These are phyloP conservation scores for Zosterops lateralis DNA, from an alignment of 2,113 vertebrate species.

Conservation along the genomic window DNA sequence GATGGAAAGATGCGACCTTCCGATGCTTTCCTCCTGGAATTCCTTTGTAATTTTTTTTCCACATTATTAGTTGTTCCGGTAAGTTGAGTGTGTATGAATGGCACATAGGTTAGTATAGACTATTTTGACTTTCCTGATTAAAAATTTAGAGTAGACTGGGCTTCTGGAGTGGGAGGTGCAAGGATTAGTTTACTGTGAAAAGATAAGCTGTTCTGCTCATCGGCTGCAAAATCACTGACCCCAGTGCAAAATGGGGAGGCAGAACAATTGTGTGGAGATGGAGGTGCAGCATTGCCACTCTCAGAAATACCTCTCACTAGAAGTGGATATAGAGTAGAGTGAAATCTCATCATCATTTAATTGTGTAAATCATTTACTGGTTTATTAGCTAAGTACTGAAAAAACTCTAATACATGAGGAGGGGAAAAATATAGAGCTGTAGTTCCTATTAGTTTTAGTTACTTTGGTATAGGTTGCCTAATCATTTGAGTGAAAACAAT, in stretches of 20 bases:
- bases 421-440: neutral
- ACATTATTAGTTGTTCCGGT: conserved; percentile 91
- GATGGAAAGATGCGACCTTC: conserved; percentile 92
- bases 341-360: neutral
- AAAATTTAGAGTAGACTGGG: neutral
- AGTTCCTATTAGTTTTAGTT: neutral
- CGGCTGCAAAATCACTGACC: neutral
- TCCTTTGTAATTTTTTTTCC: conserved; percentile 92
- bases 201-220: neutral
- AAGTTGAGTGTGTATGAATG: conserved; percentile 3
- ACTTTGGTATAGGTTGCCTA: neutral
- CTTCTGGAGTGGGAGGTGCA: neutral
- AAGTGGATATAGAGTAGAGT: neutral
- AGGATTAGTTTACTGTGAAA: neutral
- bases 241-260: neutral
- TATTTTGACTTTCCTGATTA: neutral
- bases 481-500: neutral
- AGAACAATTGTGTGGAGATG: neutral
- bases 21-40: conserved; percentile 89
- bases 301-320: neutral
- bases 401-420: neutral
- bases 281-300: neutral
- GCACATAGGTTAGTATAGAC: neutral
- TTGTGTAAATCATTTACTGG: neutral
- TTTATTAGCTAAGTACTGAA: neutral